Base-by-base conservation (phyloP, 1,140 invertebrate species). In the Apolygus lucorum region DNA sequence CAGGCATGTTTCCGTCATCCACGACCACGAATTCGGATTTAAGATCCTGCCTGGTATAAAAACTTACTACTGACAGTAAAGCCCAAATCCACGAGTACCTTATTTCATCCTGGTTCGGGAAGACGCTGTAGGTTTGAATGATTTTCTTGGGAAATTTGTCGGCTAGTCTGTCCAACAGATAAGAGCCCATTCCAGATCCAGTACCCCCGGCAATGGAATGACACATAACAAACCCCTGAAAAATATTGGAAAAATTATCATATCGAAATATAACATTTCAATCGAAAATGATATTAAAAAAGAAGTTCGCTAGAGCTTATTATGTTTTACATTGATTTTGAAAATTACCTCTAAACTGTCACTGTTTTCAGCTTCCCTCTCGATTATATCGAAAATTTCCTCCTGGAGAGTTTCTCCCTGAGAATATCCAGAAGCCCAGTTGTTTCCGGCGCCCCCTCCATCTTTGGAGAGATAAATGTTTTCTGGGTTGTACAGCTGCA, bases 141-240 rank as follows among this genome's bases (percentile, higher is more conserved):
- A 99, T 79, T 78, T 99, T 99, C 79, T 99, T 99, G 1, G 96
- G 95, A 82, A 95, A 99, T 73, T 94, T 88, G 77, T 98, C 95
- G 28, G 92, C 90, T 0, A 99, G 80, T 72, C 90, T 90, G 79
- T 98, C 95, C 28, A 98, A 81, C 72, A 98, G 90, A 76, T 95
- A 96, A 0, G 95, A 98, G 22, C 95, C 95, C 90, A 98, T 93
- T 24, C 97, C 97, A 54, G 96, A 99, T 0, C 97, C 97, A 13
- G 97, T 99, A 63, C 97, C 97, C 66, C 97, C 97, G 71, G 96
- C 96, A 78, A 99, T 99, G 2, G 96, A 99, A 81, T 99, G 97
- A 76, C 96, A 99, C 17, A 99, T 79, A n/a, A 98, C 92, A 84
- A 99, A 99, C 21, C 96, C 97, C 86, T 92, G 75, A 28, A 79